Evolutionary conservation across 2,888 invertebrate species (phyloP).

Genomic region (Acrobasis repandana): DNA sequence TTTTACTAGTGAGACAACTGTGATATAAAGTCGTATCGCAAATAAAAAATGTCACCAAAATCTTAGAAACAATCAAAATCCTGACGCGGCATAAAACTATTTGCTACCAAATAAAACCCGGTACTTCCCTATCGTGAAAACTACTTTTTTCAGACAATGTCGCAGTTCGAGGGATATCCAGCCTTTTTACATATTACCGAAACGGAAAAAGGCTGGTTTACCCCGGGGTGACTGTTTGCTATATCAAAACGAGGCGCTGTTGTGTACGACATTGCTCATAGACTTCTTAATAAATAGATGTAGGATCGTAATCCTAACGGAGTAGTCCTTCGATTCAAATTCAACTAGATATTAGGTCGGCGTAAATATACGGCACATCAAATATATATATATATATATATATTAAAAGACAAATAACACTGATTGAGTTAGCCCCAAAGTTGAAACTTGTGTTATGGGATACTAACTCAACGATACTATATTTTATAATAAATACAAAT

Average conservation of each 20-base stretch:
- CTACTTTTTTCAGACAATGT: conserved; percentile 1
- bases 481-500: too few species aligned
- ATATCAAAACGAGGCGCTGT: conserved; percentile 12
- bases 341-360: too few species aligned
- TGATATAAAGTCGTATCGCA: too few species aligned
- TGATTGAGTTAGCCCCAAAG: too few species aligned
- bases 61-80: background rate
- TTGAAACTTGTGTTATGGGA: too few species aligned
- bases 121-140: conserved; percentile 3
- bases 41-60: background rate
- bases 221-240: conserved; percentile 4
- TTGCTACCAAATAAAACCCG: conserved; percentile 1
- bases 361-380: too few species aligned
- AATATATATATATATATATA: too few species aligned
- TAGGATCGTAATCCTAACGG: too few species aligned
- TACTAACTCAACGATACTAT: too few species aligned
- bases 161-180: background rate
- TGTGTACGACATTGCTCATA: background rate
- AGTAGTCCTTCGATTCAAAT: too few species aligned
- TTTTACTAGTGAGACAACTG: too few species aligned
- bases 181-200: conserved; percentile 14
- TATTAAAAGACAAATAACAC: too few species aligned
- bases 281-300: background rate
- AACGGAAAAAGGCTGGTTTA: conserved; percentile 9
- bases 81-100: background rate